Evolutionary conservation across 2,113 vertebrate genomes (phyloP).

Genomic region (Danio rerio): DNA sequence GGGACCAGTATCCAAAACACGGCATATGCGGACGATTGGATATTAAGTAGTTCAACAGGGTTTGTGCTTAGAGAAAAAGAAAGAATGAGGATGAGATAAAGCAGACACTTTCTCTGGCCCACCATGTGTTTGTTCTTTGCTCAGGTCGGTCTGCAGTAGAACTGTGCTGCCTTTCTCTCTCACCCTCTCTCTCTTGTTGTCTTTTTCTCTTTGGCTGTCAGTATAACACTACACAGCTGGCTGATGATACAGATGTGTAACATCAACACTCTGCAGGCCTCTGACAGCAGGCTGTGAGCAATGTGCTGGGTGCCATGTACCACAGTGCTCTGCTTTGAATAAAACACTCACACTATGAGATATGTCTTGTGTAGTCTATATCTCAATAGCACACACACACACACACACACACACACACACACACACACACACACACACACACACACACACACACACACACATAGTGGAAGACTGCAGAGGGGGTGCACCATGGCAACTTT

Average conservation of each 20-base stretch:
- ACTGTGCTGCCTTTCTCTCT: constrained; percentile 59
- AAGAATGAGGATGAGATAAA: constrained; percentile 69
- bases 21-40: background rate
- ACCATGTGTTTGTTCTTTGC: constrained; percentile 23
- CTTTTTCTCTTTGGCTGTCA: constrained; percentile 33
- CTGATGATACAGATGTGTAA: constrained; percentile 44
- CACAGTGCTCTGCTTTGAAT: constrained; percentile 42
- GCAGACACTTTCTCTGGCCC: constrained; percentile 60
- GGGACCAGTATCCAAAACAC: background rate
- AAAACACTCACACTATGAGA: constrained; percentile 37
- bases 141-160: background rate
- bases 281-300: constrained; percentile 42
- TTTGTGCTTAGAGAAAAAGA: constrained; percentile 52
- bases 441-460: constrained; percentile 48
- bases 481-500: constrained; percentile 7
- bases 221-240: constrained; percentile 48
- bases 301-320: constrained; percentile 39
- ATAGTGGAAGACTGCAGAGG: constrained; percentile 27
- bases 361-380: constrained; percentile 26
- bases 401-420: constrained; percentile 54
- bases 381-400: constrained; percentile 39
- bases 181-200: constrained; percentile 60
- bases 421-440: constrained; percentile 53
- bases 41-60: constrained; percentile 31
- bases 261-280: constrained; percentile 42